Percentiles rank a stretch among this genome's conserved stretches.
Evolutionary conservation across 1,140 invertebrate genomes (phyloP).

Genomic region (Zaprionus ornatus): DNA sequence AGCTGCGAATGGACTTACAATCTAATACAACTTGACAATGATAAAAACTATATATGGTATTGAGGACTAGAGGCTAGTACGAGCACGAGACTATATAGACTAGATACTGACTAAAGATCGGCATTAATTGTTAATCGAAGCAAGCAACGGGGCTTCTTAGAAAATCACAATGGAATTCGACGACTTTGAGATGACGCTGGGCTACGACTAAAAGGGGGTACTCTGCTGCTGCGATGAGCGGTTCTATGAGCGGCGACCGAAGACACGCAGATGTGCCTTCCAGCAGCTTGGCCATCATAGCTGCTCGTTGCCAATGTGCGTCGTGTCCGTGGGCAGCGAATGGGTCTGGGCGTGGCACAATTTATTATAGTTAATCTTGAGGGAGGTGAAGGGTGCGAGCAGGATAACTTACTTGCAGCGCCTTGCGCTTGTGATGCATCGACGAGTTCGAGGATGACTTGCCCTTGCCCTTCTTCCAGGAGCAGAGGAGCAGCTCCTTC

Average conservation of each 20-base stretch:
- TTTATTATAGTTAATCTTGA: background rate
- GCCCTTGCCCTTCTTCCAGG: conserved; percentile 82
- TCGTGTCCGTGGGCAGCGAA: conserved; percentile 82
- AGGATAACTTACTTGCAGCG: conserved; percentile 71
- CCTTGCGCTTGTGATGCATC: conserved; percentile 80
- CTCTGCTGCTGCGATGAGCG: conserved; percentile 20
- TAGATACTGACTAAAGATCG: conserved; percentile 4
- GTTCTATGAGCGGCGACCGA: conserved; percentile 63
- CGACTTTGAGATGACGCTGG: conserved; percentile 13
- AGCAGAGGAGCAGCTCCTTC: conserved; percentile 88
- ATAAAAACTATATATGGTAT: conserved; percentile 11
- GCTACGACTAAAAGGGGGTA: background rate
- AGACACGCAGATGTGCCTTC: conserved; percentile 44
- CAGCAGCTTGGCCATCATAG: conserved; percentile 78
- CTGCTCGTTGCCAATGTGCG: conserved; percentile 83
- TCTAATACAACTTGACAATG: conserved; percentile 44
- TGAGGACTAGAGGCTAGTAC: conserved; percentile 2
- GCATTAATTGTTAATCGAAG: conserved; percentile 40
- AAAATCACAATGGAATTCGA: conserved; percentile 66
- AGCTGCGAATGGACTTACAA: conserved; percentile 34
- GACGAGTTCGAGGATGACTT: conserved; percentile 82
- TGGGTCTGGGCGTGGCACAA: conserved; percentile 64
- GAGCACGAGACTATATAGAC: background rate
- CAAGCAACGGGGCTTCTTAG: conserved; percentile 44
- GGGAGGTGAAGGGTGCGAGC: background rate